Conservation (phyloP, 2,113 vertebrate genomes). For the Corydoras sp. region DNA sequence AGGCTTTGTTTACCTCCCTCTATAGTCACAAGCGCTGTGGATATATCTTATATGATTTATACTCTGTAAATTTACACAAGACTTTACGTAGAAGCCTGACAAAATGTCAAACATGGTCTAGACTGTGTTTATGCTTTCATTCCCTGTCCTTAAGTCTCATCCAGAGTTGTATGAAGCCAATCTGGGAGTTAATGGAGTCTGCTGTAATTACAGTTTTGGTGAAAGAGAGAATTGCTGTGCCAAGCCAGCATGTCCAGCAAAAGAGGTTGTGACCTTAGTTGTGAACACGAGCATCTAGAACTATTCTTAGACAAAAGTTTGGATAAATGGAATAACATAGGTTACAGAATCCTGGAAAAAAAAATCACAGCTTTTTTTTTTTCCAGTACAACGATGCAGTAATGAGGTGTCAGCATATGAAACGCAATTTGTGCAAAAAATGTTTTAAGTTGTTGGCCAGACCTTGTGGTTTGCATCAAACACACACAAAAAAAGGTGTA, state of each 20-base stretch:
- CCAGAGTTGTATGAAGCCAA: constrained; percentile 63
- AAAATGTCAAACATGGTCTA: constrained; percentile 18
- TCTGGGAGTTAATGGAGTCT: constrained; percentile 62
- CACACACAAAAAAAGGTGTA: too few relatives aligned
- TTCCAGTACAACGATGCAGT: too few relatives aligned
- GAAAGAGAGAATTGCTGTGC: background rate
- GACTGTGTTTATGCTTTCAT: constrained; percentile 33
- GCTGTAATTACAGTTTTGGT: constrained; percentile 34
- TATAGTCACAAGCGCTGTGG: background rate
- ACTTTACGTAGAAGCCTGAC: too few relatives aligned
- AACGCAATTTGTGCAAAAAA: too few relatives aligned
- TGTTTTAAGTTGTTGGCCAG: too few relatives aligned
- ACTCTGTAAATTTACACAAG: background rate
- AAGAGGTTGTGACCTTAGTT: background rate
- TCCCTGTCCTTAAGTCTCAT: constrained; percentile 56
- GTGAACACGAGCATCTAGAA: background rate
- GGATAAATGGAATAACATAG: background rate
- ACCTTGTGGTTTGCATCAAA: too few relatives aligned
- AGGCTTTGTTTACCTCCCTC: background rate
- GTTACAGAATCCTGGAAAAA: background rate
- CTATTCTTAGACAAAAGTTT: background rate
- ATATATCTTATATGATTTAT: background rate
- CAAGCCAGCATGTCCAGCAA: constrained; percentile 26
- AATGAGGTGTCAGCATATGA: too few relatives aligned
- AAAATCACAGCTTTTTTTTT: background rate